phyloP scores from a whole-genome alignment of 2,888 invertebrate species.

The Pocota personata region DNA sequence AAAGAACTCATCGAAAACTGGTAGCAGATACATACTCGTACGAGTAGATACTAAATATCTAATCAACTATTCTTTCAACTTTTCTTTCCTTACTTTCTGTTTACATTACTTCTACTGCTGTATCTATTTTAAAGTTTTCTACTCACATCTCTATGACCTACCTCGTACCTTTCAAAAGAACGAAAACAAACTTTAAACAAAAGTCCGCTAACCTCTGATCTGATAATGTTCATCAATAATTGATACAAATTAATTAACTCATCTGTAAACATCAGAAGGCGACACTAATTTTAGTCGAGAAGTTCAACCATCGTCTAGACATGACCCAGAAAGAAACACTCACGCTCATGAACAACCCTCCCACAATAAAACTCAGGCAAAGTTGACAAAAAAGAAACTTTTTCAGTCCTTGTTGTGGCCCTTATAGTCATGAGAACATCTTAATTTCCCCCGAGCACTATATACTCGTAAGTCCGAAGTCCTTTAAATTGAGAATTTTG shows the following conservation, averaged over 20 bases:
- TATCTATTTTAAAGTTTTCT: too few species aligned
- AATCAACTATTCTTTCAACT: too few species aligned
- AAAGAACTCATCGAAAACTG: too few species aligned
- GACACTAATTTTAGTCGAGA: not conserved
- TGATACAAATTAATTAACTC: constrained; percentile 49
- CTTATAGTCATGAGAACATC: constrained; percentile 26
- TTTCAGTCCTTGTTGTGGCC: not conserved
- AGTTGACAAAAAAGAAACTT: not conserved
- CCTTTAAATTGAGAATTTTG: constrained; percentile 33
- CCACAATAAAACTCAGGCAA: not conserved
- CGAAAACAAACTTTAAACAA: not conserved
- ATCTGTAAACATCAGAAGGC: constrained; percentile 29
- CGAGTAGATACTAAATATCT: too few species aligned
- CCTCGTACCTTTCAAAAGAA: not conserved
- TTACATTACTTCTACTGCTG: too few species aligned
- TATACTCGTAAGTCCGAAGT: constrained; percentile 19
- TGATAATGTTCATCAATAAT: constrained; percentile 39
- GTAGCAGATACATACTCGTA: too few species aligned
- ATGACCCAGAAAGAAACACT: not conserved
- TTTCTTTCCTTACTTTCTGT: too few species aligned
- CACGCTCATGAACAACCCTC: not conserved
- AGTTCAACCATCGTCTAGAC: constrained; percentile 34
- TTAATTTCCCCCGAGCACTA: constrained; percentile 55
- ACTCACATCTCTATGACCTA: too few species aligned
- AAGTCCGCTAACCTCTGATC: constrained; percentile 20